Percentiles rank a stretch among this genome's conserved stretches.
phyloP scores from a whole-genome alignment of 2,797 vertebrate species.

The Danio albolineatus region DNA sequence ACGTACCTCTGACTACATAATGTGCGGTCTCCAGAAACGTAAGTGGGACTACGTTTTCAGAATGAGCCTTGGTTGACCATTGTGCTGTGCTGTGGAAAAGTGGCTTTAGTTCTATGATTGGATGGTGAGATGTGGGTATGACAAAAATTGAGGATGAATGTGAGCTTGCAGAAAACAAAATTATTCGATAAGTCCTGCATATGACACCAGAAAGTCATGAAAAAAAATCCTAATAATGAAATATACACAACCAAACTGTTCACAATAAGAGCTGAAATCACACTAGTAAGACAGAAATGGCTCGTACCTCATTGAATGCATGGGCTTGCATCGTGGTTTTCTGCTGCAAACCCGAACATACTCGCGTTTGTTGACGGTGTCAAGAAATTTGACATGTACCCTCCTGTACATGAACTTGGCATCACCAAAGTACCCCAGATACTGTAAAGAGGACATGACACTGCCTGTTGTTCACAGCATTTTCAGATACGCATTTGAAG shows the following conservation, averaged over 20 bases:
- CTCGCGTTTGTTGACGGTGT: constrained; percentile 98
- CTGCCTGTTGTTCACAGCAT: neutral
- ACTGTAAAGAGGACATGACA: constrained; percentile 76
- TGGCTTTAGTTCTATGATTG: neutral
- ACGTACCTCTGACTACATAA: too few relatives aligned
- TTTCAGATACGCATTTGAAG: neutral
- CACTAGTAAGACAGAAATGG: neutral
- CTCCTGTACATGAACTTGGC: constrained; percentile 96
- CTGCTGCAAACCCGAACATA: constrained; percentile 95
- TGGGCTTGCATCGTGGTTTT: constrained; percentile 92
- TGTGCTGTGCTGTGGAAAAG: too few relatives aligned
- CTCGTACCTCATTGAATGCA: constrained; percentile 89
- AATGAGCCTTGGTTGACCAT: too few relatives aligned
- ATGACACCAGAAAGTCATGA: neutral
- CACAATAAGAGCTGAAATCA: neutral
- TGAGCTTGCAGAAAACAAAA: neutral
- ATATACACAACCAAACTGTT: neutral
- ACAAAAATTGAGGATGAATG: neutral
- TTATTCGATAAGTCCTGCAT: neutral
- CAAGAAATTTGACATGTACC: constrained; percentile 97
- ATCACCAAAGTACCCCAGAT: constrained; percentile 98
- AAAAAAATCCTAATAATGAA: neutral
- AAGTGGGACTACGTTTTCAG: too few relatives aligned
- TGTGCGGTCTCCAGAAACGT: too few relatives aligned
- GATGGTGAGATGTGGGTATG: neutral